phyloP scores from a whole-genome alignment of 1,140 invertebrate species.

The Drosophila albomicans region DNA sequence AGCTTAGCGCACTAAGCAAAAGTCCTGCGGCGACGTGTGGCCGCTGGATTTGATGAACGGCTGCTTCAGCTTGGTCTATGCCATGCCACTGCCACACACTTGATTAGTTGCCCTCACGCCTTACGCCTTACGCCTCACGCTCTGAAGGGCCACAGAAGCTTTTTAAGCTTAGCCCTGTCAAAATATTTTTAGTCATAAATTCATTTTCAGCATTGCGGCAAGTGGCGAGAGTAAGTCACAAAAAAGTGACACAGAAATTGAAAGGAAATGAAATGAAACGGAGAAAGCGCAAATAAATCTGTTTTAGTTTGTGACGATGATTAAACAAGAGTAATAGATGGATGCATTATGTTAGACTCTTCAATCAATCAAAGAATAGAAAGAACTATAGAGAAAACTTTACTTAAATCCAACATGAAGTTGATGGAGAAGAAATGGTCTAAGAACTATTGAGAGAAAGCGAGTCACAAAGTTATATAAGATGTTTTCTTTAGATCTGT shows the following conservation, averaged over 20 bases:
- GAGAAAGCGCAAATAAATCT: constrained; percentile 35
- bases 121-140: neutral
- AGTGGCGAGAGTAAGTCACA: constrained; percentile 18
- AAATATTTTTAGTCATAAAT: constrained; percentile 84
- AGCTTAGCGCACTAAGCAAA: constrained; percentile 68
- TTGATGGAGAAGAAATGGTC: too few relatives aligned
- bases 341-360: neutral
- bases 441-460: too few relatives aligned
- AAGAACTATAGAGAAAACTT: neutral
- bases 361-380: neutral
- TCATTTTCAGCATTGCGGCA: constrained; percentile 52
- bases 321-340: constrained; percentile 1
- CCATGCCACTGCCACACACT: constrained; percentile 37
- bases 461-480: too few relatives aligned
- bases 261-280: constrained; percentile 63
- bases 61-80: constrained; percentile 27
- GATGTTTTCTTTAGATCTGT: too few relatives aligned
- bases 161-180: constrained; percentile 77
- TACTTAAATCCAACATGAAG: neutral
- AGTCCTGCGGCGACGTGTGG: constrained; percentile 81
- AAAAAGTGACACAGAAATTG: constrained; percentile 26
- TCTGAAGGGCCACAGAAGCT: constrained; percentile 35
- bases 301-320: constrained; percentile 14
- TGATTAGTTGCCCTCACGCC: constrained; percentile 70
- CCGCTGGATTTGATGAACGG: constrained; percentile 79